Percentiles rank a stretch among this genome's conserved stretches.
These are phyloP conservation scores for Brachionus koreanus DNA, from an alignment of 1,140 invertebrate genomes.

Conservation along the genomic window DNA sequence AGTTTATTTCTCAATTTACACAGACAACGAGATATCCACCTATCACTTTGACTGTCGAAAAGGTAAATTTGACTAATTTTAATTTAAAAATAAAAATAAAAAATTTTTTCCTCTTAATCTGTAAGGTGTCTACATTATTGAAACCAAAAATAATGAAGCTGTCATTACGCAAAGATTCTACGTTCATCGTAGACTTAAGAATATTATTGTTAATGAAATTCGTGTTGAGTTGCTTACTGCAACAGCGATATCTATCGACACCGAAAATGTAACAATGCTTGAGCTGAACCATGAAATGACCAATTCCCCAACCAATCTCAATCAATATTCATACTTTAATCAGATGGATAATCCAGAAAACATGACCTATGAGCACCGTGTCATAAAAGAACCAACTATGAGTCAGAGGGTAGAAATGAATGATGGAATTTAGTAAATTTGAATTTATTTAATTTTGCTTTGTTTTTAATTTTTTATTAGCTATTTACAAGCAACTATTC, in stretches of 20 bases:
- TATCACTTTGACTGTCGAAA: slow-evolving; percentile 27
- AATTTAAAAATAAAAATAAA: background rate
- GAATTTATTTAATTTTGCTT: background rate
- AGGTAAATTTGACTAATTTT: background rate
- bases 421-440: slow-evolving; percentile 35
- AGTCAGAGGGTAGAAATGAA: background rate
- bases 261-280: slow-evolving; percentile 3
- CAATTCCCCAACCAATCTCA: background rate
- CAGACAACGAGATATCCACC: slow-evolving; percentile 14
- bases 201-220: slow-evolving; percentile 40
- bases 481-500: slow-evolving; percentile 24
- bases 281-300: background rate
- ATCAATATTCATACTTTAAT: slow-evolving; percentile 7
- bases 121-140: background rate
- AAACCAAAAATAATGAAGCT: slow-evolving; percentile 25
- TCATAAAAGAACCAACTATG: background rate
- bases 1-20: slow-evolving; percentile 16
- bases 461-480: background rate
- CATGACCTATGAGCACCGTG: background rate
- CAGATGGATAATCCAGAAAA: slow-evolving; percentile 31
- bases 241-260: slow-evolving; percentile 13
- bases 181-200: slow-evolving; percentile 3
- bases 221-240: background rate
- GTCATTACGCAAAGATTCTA: slow-evolving; percentile 1
- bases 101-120: background rate